Conservation (phyloP, 1,140 invertebrate species). For the Lordiphosa mommai region DNA sequence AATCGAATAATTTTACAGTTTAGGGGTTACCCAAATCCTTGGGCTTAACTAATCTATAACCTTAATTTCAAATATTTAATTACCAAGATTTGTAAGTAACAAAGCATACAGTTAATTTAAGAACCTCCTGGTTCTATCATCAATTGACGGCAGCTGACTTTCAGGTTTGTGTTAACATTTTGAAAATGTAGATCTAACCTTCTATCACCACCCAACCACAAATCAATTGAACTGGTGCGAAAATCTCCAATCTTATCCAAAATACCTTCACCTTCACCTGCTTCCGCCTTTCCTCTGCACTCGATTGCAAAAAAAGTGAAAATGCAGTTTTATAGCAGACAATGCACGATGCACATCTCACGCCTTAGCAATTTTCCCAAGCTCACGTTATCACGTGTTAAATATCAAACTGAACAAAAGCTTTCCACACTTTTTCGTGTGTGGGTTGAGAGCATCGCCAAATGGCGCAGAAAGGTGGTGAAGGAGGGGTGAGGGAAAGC, state of each 20-base stretch:
- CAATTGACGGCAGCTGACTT: too few relatives aligned
- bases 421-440: slow-evolving; percentile 44
- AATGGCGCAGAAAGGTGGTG: background rate
- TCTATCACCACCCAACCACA: too few relatives aligned
- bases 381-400: slow-evolving; percentile 58
- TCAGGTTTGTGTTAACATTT: too few relatives aligned
- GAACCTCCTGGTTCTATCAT: too few relatives aligned
- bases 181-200: background rate
- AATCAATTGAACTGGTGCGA: too few relatives aligned
- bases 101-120: too few relatives aligned
- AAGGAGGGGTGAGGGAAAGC: background rate
- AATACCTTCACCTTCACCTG: background rate
- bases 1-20: too few relatives aligned
- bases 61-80: too few relatives aligned
- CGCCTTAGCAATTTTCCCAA: slow-evolving; percentile 48
- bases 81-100: too few relatives aligned
- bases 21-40: too few relatives aligned
- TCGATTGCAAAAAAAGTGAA: slow-evolving; percentile 9
- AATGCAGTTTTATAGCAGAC: slow-evolving; percentile 13
- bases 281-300: background rate
- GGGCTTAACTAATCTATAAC: too few relatives aligned
- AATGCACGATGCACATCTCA: slow-evolving; percentile 51
- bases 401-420: slow-evolving; percentile 49
- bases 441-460: slow-evolving; percentile 26
- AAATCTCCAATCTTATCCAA: background rate